Base-by-base conservation (phyloP, 2,113 vertebrate species). In the Prionailurus viverrinus region DNA sequence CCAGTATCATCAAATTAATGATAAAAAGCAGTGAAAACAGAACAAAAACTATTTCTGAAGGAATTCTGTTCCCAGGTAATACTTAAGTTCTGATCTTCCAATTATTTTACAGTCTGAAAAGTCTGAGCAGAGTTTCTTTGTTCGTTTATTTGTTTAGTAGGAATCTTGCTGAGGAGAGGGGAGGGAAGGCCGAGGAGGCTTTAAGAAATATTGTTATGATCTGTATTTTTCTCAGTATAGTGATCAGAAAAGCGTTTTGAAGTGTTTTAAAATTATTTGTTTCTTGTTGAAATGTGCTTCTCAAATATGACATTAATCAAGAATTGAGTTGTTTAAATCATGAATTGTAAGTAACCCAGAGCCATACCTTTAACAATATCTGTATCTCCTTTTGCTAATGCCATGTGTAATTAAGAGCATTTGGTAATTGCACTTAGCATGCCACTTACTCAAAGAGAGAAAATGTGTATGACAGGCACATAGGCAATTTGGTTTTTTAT, bases 251-350 rank as follows among this genome's bases (percentile, higher is more conserved):
- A 73, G 8, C 19, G 41, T 84, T 48, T 29, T 7, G 76, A 94
- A 71, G 14, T 7, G 13, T 53, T 71, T 80, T 80, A 29, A 71
- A 48, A 8, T 12, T 41, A 29, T 79, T 25, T 78, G 1, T 69
- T 69, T 33, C 1, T 85, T 68, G 3, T 82, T 94, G 39, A 89
- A 65, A 73, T 84, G 7, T 48, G 11, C 6, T 94, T 73, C 51
- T 89, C 19, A 79, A 80, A 58, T 85, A 51, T 71, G 14, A 29
- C 31, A 79, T 25, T 48, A 8, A 36, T 90, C 13, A 58, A 89
- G 92, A 66, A 19, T 39, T 79, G 21, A 78, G 19, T 9, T 71
- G 78, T 58, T 19, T 73, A 84, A 89, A 86, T 94, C 4, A 71
- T 79, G 11, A 92, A 15, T 33, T 36, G 6, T 41, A 93, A 69